Evolutionary conservation across 2,113 vertebrate genomes (phyloP).

Genomic region (Orycteropus afer): DNA sequence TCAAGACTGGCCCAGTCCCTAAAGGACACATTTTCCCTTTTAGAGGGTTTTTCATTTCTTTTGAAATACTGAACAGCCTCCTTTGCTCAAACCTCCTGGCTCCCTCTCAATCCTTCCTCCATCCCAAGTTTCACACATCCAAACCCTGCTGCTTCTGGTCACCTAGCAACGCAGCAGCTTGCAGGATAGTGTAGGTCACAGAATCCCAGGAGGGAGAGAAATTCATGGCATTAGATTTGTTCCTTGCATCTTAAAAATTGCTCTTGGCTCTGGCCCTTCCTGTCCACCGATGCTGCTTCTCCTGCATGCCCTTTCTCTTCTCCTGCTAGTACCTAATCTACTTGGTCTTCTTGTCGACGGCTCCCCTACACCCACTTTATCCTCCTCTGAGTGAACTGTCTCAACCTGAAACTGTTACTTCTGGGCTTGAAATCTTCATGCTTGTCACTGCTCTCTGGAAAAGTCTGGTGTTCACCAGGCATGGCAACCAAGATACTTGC

Average conservation of each 20-base stretch:
- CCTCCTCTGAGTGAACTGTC: background rate
- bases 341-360: too few relatives aligned
- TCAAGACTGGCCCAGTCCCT: background rate
- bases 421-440: background rate
- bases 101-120: slow-evolving; percentile 38
- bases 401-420: background rate
- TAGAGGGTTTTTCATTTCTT: background rate
- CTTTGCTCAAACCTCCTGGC: slow-evolving; percentile 36
- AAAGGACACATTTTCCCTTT: background rate
- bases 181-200: slow-evolving; percentile 46
- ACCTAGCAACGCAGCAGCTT: slow-evolving; percentile 61
- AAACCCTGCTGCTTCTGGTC: slow-evolving; percentile 40
- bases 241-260: background rate
- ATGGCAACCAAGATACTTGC: background rate
- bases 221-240: slow-evolving; percentile 33
- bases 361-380: background rate
- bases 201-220: slow-evolving; percentile 8
- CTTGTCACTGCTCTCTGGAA: background rate
- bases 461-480: background rate
- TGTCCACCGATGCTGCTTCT: background rate
- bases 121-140: slow-evolving; percentile 43
- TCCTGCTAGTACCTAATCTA: background rate
- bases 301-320: background rate
- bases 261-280: background rate
- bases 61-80: background rate